These are phyloP conservation scores for Holacanthus passer DNA, from an alignment of 2,113 vertebrate species.

Conservation along the genomic window DNA sequence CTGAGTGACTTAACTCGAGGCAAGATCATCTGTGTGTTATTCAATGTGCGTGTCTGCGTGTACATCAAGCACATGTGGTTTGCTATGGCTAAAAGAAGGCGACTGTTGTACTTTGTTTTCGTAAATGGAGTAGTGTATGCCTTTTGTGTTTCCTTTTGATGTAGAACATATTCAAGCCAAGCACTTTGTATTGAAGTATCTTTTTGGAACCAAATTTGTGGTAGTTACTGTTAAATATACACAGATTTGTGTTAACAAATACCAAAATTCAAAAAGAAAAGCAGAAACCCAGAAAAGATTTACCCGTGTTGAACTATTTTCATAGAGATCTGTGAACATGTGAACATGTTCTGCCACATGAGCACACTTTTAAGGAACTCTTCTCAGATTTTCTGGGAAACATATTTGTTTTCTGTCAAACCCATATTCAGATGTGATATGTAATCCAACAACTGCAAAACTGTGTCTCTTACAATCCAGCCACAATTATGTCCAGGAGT, in stretches of 20 bases:
- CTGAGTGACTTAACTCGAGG: neutral
- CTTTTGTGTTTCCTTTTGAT: neutral
- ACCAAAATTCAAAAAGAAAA: neutral
- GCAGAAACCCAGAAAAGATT: no score
- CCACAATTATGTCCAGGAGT: neutral
- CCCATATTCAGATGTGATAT: neutral
- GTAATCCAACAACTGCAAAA: neutral
- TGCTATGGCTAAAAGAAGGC: neutral
- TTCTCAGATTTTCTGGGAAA: neutral
- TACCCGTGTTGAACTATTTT: no score
- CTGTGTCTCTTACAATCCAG: neutral
- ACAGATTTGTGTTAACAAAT: neutral
- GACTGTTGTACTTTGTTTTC: neutral
- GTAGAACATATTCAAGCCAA: no score
- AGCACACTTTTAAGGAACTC: neutral
- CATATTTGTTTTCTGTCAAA: neutral
- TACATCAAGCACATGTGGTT: neutral
- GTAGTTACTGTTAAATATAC: neutral
- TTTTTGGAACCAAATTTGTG: no score
- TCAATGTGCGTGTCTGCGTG: neutral
- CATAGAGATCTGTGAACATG: no score
- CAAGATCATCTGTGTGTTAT: neutral
- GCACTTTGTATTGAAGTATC: neutral
- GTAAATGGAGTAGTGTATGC: neutral
- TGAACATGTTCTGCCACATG: neutral